Evolutionary conservation across 2,888 invertebrate genomes (phyloP).

Genomic region (Leptinotarsa tumamoca): DNA sequence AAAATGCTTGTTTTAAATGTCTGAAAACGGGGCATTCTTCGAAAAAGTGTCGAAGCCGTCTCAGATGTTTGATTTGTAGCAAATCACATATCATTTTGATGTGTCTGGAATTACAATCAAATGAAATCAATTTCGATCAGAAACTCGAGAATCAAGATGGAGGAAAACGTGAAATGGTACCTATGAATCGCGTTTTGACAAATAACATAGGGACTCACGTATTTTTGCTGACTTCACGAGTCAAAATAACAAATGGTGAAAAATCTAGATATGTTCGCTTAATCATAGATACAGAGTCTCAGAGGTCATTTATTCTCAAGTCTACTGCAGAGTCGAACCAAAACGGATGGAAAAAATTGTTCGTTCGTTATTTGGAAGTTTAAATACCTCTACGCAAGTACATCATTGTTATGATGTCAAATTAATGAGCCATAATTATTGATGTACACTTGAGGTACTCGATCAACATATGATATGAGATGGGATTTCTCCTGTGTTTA

Average conservation of each 20-base stretch:
- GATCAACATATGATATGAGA: no score
- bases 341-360: conserved; percentile 24
- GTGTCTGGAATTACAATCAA: conserved; percentile 42
- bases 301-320: conserved; percentile 36
- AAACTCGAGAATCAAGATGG: conserved; percentile 2
- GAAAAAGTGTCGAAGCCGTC: conserved; percentile 39
- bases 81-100: conserved; percentile 48
- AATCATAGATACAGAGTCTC: conserved; percentile 35
- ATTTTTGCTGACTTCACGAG: conserved; percentile 36
- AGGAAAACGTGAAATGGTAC: not conserved
- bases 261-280: conserved; percentile 12
- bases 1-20: no score
- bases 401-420: no score
- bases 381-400: conserved; percentile 47
- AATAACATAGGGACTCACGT: conserved; percentile 19
- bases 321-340: conserved; percentile 4
- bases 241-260: conserved; percentile 18
- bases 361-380: conserved; percentile 61
- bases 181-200: not conserved
- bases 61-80: conserved; percentile 49
- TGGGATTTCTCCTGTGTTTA: no score
- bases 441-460: conserved; percentile 11
- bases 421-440: no score
- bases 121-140: not conserved
- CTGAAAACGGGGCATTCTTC: no score